A percentile compares a stretch with the other conserved stretches of the same genome.
phyloP scores from a whole-genome alignment of 2,113 vertebrate genomes.

The Barnardius zonarius region DNA sequence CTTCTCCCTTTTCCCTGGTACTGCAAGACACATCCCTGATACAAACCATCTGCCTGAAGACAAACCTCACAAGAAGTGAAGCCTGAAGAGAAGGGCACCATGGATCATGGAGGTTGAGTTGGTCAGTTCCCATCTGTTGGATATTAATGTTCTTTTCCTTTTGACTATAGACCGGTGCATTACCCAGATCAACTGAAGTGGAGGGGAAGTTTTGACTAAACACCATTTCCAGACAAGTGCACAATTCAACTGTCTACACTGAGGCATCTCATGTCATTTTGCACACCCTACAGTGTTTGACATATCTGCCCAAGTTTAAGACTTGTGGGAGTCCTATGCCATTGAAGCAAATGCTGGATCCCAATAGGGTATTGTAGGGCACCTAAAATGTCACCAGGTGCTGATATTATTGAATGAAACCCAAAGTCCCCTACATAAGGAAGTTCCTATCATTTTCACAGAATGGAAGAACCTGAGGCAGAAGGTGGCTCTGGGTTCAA shows the following conservation, averaged over 20 bases:
- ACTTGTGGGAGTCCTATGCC: background rate
- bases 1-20: background rate
- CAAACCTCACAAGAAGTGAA: background rate
- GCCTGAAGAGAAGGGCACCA: background rate
- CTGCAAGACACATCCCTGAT: background rate
- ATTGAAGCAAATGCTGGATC: background rate
- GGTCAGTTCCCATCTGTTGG: background rate
- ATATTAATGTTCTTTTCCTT: background rate
- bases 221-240: background rate
- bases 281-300: background rate
- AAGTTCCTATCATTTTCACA: accelerated
- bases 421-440: background rate
- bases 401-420: background rate
- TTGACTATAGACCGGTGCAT: background rate
- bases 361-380: background rate
- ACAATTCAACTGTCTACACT: background rate
- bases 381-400: background rate
- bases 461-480: background rate
- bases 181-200: background rate
- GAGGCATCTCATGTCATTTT: background rate
- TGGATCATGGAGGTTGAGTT: background rate
- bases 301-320: background rate
- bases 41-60: background rate
- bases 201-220: background rate
- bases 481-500: background rate